Conservation (phyloP, 2,113 vertebrate genomes). For the Engystomops pustulosus region DNA sequence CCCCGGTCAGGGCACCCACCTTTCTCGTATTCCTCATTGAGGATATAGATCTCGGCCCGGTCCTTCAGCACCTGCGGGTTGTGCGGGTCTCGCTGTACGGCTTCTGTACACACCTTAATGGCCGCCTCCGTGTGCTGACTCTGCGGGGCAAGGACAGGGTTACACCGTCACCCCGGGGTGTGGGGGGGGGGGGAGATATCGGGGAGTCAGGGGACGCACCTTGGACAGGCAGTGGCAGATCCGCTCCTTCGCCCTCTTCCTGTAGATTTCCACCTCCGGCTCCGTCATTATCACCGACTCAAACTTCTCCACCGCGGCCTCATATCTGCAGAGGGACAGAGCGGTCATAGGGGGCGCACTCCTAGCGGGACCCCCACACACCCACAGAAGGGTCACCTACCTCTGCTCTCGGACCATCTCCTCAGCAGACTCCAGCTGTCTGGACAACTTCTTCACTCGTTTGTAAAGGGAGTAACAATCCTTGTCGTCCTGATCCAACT, state of each 20-base stretch:
- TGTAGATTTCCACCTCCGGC: conserved; percentile 72
- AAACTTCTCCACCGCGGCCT: conserved; percentile 78
- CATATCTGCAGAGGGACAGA: conserved; percentile 69
- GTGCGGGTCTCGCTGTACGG: conserved; percentile 79
- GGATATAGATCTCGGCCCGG: conserved; percentile 81
- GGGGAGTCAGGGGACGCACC: conserved; percentile 63
- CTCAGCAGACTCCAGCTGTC: conserved; percentile 80
- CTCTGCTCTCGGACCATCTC: conserved; percentile 74
- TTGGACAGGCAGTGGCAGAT: conserved; percentile 82
- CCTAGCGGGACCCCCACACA: too few species aligned
- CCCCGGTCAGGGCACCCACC: conserved; percentile 63
- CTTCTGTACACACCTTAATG: conserved; percentile 78
- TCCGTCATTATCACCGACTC: conserved; percentile 78
- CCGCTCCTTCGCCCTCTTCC: conserved; percentile 76
- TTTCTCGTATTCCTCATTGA: conserved; percentile 82
- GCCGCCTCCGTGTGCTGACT: conserved; percentile 69
- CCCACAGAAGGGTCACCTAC: conserved; percentile 58
- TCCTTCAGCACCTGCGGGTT: conserved; percentile 78
- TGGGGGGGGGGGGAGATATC: not conserved
- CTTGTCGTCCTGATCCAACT: conserved; percentile 83
- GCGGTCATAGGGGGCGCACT: too few species aligned
- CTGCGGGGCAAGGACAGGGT: conserved; percentile 61
- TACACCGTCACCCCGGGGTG: not conserved
- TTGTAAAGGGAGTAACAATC: conserved; percentile 83
- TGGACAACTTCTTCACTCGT: conserved; percentile 82